phyloP scores from a whole-genome alignment of 2,888 invertebrate species.

The Apotomis betuletana region DNA sequence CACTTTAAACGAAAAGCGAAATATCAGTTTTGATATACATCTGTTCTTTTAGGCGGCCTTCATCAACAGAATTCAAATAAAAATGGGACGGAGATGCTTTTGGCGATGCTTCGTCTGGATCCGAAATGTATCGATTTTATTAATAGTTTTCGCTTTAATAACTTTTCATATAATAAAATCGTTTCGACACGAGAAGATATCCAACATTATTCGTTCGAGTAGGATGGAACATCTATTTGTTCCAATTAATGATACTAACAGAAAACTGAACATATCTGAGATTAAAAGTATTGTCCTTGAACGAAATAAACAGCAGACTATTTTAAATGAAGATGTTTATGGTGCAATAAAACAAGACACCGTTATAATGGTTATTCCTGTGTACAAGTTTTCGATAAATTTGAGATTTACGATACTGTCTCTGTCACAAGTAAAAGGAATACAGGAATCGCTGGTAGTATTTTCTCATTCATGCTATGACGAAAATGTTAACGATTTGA shows the following conservation, averaged over 20 bases:
- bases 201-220: conserved; percentile 20
- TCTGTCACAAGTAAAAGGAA: conserved; percentile 56
- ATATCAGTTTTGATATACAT: not conserved
- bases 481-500: conserved; percentile 53
- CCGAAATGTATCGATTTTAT: conserved; percentile 10
- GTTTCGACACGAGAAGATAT: conserved; percentile 11
- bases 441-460: conserved; percentile 60
- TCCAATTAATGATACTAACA: conserved; percentile 4
- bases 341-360: conserved; percentile 53
- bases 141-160: conserved; percentile 23
- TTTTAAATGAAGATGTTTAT: conserved; percentile 55
- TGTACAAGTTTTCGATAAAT: conserved; percentile 51
- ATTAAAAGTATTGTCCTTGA: conserved; percentile 12
- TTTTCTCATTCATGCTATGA: conserved; percentile 64
- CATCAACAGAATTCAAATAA: not conserved
- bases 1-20: not conserved
- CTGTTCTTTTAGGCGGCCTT: not conserved
- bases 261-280: conserved; percentile 12
- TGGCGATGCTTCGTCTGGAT: conserved; percentile 4
- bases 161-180: conserved; percentile 1
- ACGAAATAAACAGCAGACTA: conserved; percentile 49
- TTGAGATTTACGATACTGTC: conserved; percentile 60
- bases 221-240: conserved; percentile 28
- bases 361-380: conserved; percentile 58
- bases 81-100: conserved; percentile 11